Conservation (phyloP, 2,113 vertebrate genomes). For the Aptenodytes patagonicus region DNA sequence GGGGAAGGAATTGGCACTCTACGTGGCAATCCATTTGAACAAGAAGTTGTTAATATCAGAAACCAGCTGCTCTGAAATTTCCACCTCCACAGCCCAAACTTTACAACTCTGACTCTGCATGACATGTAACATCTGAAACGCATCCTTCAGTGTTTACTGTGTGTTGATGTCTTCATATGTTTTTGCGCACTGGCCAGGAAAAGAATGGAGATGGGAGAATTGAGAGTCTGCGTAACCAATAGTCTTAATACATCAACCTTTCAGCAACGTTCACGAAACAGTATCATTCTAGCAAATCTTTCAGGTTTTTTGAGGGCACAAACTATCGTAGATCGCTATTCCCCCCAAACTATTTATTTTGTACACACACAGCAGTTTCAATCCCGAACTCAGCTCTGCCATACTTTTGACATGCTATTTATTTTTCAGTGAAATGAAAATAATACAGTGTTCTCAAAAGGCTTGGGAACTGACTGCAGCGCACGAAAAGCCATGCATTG, state of each 20-base stretch:
- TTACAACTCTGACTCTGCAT: neutral
- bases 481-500: neutral
- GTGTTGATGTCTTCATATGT: neutral
- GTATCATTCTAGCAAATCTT: neutral
- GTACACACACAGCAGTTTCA: neutral
- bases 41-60: neutral
- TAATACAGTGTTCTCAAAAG: neutral
- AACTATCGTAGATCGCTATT: neutral
- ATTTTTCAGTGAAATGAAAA: neutral
- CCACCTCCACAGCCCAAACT: neutral
- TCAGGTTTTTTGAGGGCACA: neutral
- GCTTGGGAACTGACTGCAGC: neutral
- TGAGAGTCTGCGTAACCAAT: neutral
- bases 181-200: neutral
- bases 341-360: neutral
- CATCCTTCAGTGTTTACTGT: neutral
- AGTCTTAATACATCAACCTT: neutral
- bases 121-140: neutral
- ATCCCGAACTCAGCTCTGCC: neutral
- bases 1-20: neutral
- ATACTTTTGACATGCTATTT: neutral
- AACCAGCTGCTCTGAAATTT: neutral
- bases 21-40: neutral
- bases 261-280: neutral
- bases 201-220: neutral